Evolutionary conservation across 2,797 vertebrate genomes (phyloP).

Genomic region (Fringilla coelebs): DNA sequence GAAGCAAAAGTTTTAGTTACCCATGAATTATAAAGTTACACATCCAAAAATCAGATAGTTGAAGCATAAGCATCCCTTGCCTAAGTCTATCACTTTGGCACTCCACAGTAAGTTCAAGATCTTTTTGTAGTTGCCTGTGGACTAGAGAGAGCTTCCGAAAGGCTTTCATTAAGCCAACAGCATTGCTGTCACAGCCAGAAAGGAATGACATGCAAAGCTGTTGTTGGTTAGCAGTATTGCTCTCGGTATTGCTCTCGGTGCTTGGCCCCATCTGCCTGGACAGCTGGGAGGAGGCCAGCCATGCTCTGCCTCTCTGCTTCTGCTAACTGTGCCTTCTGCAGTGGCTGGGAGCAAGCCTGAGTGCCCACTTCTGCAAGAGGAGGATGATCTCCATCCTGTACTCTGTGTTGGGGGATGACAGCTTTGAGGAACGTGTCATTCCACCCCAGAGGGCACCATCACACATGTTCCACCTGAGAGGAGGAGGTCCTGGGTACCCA

Average conservation of each 20-base stretch:
- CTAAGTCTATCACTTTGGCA: background rate
- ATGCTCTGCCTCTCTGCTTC: background rate
- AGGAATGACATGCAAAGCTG: background rate
- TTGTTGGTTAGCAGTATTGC: background rate
- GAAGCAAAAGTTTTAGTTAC: background rate
- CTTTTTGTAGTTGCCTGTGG: background rate
- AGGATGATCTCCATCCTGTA: background rate
- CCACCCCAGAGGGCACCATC: rapidly evolving
- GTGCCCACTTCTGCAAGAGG: background rate
- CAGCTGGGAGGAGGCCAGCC: background rate
- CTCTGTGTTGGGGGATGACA: rapidly evolving
- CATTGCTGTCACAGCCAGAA: background rate
- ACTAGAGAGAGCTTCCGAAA: background rate
- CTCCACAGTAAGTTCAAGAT: background rate
- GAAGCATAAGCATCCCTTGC: background rate
- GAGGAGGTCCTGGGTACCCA: rapidly evolving
- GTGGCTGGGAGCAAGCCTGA: background rate
- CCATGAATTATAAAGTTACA: background rate
- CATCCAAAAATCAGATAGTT: background rate
- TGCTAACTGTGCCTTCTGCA: background rate
- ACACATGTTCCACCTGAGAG: background rate
- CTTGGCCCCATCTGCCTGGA: background rate
- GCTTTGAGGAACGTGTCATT: background rate
- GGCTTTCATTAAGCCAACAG: background rate
- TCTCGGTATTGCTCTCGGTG: background rate